These are phyloP conservation scores for Zaprionus nigranus DNA, from an alignment of 1,140 invertebrate species.

Conservation along the genomic window DNA sequence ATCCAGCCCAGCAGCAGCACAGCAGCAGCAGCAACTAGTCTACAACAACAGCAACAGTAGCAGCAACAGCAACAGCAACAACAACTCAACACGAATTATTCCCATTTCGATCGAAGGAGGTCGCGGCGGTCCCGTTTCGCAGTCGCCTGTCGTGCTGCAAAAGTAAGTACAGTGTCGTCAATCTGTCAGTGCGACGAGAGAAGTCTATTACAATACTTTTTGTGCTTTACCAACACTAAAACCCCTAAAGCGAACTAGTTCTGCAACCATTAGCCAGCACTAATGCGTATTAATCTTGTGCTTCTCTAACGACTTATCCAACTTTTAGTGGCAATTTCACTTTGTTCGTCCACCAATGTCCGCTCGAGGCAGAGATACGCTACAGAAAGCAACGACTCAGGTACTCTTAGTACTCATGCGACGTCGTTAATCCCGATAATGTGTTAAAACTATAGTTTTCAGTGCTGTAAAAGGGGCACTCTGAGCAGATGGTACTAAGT, in stretches of 20 bases:
- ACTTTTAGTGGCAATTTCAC: slow-evolving; percentile 79
- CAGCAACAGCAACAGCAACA: slow-evolving; percentile 74
- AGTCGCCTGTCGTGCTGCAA: slow-evolving; percentile 78
- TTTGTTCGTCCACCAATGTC: slow-evolving; percentile 82
- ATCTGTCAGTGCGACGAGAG: neutral
- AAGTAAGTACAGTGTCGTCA: slow-evolving; percentile 71
- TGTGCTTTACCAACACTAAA: slow-evolving; percentile 67
- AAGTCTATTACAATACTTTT: slow-evolving; percentile 25
- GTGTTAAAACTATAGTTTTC: slow-evolving; percentile 24
- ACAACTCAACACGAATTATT: slow-evolving; percentile 70
- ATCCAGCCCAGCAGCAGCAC: slow-evolving; percentile 42
- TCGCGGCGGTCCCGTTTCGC: slow-evolving; percentile 75
- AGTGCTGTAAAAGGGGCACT: slow-evolving; percentile 33
- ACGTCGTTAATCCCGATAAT: slow-evolving; percentile 11
- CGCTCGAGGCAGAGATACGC: slow-evolving; percentile 83
- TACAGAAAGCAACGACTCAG: slow-evolving; percentile 82
- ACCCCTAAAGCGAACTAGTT: slow-evolving; percentile 23
- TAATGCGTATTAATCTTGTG: slow-evolving; percentile 75
- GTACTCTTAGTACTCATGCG: slow-evolving; percentile 59
- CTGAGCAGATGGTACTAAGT: neutral
- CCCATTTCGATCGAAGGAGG: slow-evolving; percentile 75
- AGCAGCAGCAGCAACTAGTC: slow-evolving; percentile 51
- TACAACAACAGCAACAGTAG: slow-evolving; percentile 60
- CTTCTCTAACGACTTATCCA: slow-evolving; percentile 54
- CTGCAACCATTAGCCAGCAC: slow-evolving; percentile 45